Conservation (phyloP, 2,113 vertebrate genomes). For the Nerophis lumbriciformis region DNA sequence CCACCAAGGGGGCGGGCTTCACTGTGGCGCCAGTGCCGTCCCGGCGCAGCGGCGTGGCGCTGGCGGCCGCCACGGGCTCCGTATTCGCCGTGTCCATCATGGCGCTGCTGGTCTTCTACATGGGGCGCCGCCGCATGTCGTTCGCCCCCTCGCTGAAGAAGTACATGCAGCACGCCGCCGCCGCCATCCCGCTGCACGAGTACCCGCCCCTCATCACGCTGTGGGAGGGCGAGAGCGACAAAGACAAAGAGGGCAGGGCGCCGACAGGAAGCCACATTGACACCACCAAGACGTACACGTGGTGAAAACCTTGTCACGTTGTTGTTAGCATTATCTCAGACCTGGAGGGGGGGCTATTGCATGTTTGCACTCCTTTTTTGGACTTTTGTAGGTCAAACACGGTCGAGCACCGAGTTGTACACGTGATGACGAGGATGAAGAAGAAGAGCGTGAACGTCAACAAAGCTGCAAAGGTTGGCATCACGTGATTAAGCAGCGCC, state of each 20-base stretch:
- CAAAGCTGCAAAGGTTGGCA: too few species aligned
- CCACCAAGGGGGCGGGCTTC: conserved; percentile 73
- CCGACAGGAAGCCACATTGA: conserved; percentile 69
- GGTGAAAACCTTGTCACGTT: conserved; percentile 29
- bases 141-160: conserved; percentile 77
- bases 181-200: conserved; percentile 73
- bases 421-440: too few species aligned
- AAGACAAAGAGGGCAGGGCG: conserved; percentile 72
- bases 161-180: conserved; percentile 75
- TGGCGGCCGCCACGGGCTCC: conserved; percentile 75
- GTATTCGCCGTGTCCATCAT: conserved; percentile 76
- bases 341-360: too few species aligned
- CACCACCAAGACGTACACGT: conserved; percentile 79
- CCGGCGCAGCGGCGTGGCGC: conserved; percentile 64
- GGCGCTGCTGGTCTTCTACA: conserved; percentile 72
- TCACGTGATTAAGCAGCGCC: too few species aligned
- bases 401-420: too few species aligned
- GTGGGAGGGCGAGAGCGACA: conserved; percentile 77
- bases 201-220: conserved; percentile 80
- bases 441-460: too few species aligned
- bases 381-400: too few species aligned
- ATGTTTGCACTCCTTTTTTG: too few species aligned
- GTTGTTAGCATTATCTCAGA: too few species aligned
- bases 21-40: conserved; percentile 65
- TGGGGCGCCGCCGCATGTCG: conserved; percentile 68